These are phyloP conservation scores for Chironex yamaguchii DNA, from an alignment of 30 jellyfish, hydroid and myxozoan genomes.

Conservation along the genomic window DNA sequence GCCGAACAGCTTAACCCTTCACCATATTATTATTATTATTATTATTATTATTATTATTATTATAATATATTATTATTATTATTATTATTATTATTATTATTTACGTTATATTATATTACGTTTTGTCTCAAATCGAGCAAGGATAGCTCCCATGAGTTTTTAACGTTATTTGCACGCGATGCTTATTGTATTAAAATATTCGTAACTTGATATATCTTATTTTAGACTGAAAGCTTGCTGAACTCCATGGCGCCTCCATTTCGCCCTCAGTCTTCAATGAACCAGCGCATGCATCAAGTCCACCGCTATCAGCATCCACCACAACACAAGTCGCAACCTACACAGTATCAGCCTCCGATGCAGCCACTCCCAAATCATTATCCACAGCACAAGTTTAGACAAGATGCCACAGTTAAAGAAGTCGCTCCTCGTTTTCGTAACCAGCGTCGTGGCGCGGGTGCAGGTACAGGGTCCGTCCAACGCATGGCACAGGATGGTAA, in stretches of 20 bases:
- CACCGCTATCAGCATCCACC: background rate
- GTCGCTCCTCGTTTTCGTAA: background rate
- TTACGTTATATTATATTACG: too few relatives aligned
- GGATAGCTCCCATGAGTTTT: too few relatives aligned
- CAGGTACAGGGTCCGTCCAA: background rate
- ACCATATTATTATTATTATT: too few relatives aligned
- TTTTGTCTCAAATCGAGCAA: too few relatives aligned
- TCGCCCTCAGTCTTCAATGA: background rate
- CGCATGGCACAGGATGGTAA: background rate
- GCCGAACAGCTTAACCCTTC: too few relatives aligned
- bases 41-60: too few relatives aligned
- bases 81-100: too few relatives aligned
- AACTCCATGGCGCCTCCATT: background rate
- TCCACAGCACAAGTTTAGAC: background rate
- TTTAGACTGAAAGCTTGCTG: background rate
- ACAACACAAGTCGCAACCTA: background rate
- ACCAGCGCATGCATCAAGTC: background rate
- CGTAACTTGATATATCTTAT: too few relatives aligned
- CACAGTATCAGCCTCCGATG: background rate
- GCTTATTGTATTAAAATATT: too few relatives aligned
- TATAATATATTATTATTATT: too few relatives aligned
- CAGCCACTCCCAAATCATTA: background rate
- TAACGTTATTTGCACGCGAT: too few relatives aligned
- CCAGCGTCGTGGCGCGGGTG: background rate
- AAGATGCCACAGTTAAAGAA: background rate